These are phyloP conservation scores for Melanargia galathea DNA, from an alignment of 2,888 invertebrate species.

Conservation along the genomic window DNA sequence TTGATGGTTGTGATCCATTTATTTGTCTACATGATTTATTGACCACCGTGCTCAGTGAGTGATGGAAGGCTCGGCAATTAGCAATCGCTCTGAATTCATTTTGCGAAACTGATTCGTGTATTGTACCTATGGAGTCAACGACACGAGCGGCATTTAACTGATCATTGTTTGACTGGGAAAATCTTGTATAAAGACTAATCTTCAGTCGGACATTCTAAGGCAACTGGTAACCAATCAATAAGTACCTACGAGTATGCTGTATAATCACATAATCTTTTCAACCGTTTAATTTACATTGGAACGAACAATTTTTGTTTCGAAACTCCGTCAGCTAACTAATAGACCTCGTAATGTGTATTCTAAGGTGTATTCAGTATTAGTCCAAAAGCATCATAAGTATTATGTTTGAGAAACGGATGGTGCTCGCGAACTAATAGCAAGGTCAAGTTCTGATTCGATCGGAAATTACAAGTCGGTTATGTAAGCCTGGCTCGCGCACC, in stretches of 20 bases:
- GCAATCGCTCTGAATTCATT: constrained; percentile 34
- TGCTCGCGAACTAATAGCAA: constrained; percentile 49
- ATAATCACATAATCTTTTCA: constrained; percentile 1
- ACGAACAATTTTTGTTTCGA: constrained; percentile 26
- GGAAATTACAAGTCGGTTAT: constrained; percentile 57
- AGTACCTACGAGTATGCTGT: neutral
- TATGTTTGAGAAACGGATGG: constrained; percentile 34
- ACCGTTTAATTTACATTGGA: constrained; percentile 11
- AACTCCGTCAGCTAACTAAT: neutral
- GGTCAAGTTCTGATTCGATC: constrained; percentile 65
- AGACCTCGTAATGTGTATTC: constrained; percentile 26
- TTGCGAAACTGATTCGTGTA: constrained; percentile 32
- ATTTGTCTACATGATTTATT: constrained; percentile 45
- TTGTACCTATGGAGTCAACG: constrained; percentile 21
- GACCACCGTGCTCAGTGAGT: constrained; percentile 42
- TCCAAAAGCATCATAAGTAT: constrained; percentile 21
- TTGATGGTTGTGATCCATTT: constrained; percentile 49
- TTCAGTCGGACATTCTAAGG: constrained; percentile 23
- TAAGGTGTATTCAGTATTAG: constrained; percentile 21
- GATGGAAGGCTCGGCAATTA: constrained; percentile 30
- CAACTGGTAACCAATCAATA: constrained; percentile 8
- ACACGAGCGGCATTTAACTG: constrained; percentile 22
- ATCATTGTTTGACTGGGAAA: constrained; percentile 16
- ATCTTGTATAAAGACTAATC: constrained; percentile 26
- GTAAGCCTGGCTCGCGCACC: constrained; percentile 48